Conservation (phyloP, 2,888 invertebrate genomes). For the Aricia artaxerxes region DNA sequence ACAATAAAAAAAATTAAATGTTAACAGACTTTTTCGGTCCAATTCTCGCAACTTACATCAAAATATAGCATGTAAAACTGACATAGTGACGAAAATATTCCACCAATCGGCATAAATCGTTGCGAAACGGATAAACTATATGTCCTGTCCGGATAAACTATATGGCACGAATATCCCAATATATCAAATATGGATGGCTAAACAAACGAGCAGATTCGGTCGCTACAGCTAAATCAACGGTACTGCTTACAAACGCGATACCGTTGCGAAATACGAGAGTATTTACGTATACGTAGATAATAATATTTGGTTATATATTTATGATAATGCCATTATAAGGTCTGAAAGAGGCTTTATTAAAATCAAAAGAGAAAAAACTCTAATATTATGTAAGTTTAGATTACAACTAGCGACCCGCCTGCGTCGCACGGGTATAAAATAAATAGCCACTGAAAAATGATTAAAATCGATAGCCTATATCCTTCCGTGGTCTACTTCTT, state of each 20-base stretch:
- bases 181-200: conserved; percentile 17
- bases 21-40: not conserved
- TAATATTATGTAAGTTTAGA: no score
- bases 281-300: not conserved
- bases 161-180: conserved; percentile 15
- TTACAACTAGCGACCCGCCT: no score
- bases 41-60: not conserved
- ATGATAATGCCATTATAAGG: no score
- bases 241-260: conserved; percentile 5
- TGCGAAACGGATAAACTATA: conserved; percentile 10
- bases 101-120: conserved; percentile 8
- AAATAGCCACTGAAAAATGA: no score
- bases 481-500: no score
- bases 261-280: not conserved
- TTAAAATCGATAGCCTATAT: no score
- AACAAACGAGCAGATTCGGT: conserved; percentile 14
- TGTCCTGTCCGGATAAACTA: no score
- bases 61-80: not conserved
- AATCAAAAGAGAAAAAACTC: no score
- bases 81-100: not conserved
- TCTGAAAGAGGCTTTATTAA: no score
- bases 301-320: not conserved
- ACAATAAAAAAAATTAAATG: no score
- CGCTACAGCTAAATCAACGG: conserved; percentile 12
- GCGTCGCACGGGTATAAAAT: no score